These are phyloP conservation scores for Actinia equina DNA, from an alignment of 64 coral and sea anemone species.

Conservation along the genomic window DNA sequence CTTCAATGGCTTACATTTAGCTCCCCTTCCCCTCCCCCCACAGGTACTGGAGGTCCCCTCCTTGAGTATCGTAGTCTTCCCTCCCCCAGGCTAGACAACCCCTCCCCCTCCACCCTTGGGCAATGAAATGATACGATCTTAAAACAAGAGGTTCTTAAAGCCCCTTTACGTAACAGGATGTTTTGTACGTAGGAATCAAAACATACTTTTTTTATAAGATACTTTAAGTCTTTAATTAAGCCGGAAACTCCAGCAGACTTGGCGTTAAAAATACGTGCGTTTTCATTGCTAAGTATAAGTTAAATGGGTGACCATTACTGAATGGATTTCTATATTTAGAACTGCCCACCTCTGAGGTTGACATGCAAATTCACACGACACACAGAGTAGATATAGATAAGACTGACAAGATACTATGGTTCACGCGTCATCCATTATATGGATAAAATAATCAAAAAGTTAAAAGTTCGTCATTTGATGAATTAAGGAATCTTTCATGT, in stretches of 20 bases:
- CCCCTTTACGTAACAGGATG: background rate
- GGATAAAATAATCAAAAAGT: no score
- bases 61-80: no score
- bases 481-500: no score
- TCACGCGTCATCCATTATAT: no score
- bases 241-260: slow-evolving; percentile 3
- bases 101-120: background rate
- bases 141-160: background rate
- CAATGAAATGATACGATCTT: background rate
- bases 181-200: background rate
- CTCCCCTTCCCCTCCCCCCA: background rate
- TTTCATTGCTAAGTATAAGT: background rate
- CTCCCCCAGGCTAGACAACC: no score
- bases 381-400: no score
- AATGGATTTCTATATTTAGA: no score
- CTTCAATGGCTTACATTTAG: background rate
- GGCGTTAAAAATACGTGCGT: background rate
- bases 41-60: background rate
- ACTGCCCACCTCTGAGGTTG: no score
- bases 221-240: background rate
- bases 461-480: no score
- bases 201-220: background rate
- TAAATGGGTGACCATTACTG: background rate
- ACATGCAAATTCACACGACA: no score
- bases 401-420: no score